A percentile compares a stretch with the other conserved stretches of the same genome.
Conservation (phyloP, 2,888 invertebrate species). For the Oscheius myriophilus region DNA sequence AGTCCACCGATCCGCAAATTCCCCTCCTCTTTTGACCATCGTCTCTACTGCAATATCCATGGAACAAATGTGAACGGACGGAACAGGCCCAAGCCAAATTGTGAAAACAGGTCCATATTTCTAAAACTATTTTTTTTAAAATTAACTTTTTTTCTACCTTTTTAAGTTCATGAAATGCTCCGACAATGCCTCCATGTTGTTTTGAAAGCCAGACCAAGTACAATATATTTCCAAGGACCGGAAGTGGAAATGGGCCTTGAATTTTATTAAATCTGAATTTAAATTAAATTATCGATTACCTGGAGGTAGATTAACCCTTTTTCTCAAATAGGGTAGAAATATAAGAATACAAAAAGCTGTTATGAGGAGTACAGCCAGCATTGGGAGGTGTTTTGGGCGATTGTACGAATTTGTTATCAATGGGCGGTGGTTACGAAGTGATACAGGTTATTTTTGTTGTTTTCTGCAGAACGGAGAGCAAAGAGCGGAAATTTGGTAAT, state of each 20-base stretch:
- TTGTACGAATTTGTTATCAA: no score
- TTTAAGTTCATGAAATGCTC: neutral
- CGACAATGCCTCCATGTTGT: neutral
- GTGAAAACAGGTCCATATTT: conserved; percentile 2
- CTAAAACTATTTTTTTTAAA: neutral
- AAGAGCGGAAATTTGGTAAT: no score
- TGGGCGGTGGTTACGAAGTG: no score
- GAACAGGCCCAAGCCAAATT: neutral
- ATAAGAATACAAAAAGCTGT: no score
- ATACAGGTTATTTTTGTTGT: no score
- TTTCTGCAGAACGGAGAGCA: no score
- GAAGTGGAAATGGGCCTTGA: neutral
- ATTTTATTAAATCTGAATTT: no score
- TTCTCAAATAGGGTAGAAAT: no score
- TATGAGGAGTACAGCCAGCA: no score
- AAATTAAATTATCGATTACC: no score
- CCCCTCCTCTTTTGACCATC: neutral
- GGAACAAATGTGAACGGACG: neutral
- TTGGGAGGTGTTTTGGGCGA: no score
- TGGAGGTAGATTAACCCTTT: no score
- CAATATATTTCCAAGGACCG: neutral
- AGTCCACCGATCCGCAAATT: conserved; percentile 1
- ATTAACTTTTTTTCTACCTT: neutral
- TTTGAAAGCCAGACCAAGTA: neutral
- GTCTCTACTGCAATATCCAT: neutral